Conservation (phyloP, 2,797 vertebrate species). For the Phaenicophaeus curvirostris region DNA sequence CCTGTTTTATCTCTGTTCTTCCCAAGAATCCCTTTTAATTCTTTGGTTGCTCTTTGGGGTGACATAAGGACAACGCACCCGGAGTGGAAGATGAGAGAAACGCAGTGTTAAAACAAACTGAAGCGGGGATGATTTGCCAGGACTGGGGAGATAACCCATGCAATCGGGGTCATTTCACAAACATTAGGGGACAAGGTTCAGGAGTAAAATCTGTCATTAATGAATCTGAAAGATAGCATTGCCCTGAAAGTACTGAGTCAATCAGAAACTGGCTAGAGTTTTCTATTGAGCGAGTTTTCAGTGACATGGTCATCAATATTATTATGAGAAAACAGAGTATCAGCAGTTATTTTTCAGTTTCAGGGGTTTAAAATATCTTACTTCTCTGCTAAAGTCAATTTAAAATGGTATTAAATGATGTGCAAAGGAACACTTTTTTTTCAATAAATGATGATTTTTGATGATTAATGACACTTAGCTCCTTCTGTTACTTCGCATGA, state of each 20-base stretch:
- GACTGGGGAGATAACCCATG: not conserved
- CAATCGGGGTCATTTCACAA: not conserved
- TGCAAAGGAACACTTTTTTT: not conserved
- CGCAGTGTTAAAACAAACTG: not conserved
- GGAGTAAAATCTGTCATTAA: not conserved
- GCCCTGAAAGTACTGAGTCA: not conserved
- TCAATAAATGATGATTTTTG: not conserved
- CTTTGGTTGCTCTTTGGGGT: not conserved
- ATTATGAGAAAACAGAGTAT: not conserved
- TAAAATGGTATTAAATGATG: not conserved
- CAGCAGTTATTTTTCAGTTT: not conserved
- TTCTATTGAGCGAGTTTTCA: not conserved
- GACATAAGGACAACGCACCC: not conserved
- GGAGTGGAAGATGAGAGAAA: not conserved
- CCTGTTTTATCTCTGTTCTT: slow-evolving; percentile 24
- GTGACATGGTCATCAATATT: not conserved
- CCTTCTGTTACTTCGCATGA: not conserved
- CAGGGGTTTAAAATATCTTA: accelerated
- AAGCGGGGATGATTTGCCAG: not conserved
- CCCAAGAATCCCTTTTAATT: slow-evolving; percentile 1
- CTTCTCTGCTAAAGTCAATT: not conserved
- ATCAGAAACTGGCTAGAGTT: not conserved
- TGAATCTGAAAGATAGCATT: not conserved
- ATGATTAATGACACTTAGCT: not conserved
- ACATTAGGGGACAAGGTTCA: not conserved